These are phyloP conservation scores for Halocaridina rubra DNA, from an alignment of 2,888 invertebrate genomes.

Conservation along the genomic window DNA sequence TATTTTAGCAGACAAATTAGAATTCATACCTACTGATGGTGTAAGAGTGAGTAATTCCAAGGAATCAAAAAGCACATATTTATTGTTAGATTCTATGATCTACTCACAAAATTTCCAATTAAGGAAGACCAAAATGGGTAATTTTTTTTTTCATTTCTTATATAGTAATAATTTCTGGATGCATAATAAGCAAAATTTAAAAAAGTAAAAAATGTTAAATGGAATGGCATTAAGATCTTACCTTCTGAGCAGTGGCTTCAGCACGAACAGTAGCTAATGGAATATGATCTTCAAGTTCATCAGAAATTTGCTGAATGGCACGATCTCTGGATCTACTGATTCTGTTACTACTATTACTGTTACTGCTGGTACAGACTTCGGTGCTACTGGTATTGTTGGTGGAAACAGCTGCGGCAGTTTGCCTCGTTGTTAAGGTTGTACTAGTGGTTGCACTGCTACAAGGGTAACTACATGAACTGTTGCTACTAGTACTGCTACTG, in stretches of 20 bases:
- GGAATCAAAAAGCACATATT: too few species aligned
- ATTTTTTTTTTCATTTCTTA: too few species aligned
- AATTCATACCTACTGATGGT: too few species aligned
- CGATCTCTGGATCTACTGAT: conserved; percentile 31
- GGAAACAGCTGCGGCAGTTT: neutral
- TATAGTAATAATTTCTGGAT: too few species aligned
- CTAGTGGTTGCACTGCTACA: neutral
- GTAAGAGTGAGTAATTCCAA: too few species aligned
- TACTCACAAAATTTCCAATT: too few species aligned
- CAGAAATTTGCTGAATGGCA: conserved; percentile 20
- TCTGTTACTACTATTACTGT: conserved; percentile 1
- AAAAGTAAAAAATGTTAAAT: too few species aligned
- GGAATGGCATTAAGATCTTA: neutral
- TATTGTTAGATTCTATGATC: too few species aligned
- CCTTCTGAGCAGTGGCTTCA: conserved; percentile 56
- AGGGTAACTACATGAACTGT: neutral
- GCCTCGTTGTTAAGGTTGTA: neutral
- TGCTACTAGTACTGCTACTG: conserved; percentile 14
- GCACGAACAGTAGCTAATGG: conserved; percentile 51
- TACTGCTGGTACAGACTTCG: neutral
- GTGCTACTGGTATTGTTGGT: neutral
- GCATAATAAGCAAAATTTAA: too few species aligned
- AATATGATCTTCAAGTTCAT: conserved; percentile 43
- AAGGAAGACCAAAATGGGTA: too few species aligned
- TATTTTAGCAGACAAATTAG: too few species aligned